Conservation (phyloP, 2,888 invertebrate genomes). For the Byasa hedistus region DNA sequence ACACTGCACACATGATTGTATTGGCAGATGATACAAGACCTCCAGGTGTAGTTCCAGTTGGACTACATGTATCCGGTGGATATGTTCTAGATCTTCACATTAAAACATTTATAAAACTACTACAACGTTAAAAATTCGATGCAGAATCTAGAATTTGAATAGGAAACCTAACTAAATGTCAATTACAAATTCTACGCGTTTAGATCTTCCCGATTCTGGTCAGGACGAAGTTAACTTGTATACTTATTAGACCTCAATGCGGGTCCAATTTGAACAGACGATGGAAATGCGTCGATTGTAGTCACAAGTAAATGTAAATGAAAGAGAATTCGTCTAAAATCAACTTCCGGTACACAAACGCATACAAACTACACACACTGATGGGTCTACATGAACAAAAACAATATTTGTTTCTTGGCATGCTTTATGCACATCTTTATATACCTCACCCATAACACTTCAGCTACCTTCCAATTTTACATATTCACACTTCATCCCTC, state of each 20-base stretch:
- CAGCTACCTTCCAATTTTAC: constrained; percentile 37
- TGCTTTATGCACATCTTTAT: constrained; percentile 40
- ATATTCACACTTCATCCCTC: background rate
- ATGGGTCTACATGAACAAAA: constrained; percentile 63
- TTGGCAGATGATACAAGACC: constrained; percentile 42
- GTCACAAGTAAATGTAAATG: too few relatives aligned
- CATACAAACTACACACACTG: constrained; percentile 41
- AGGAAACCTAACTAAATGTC: background rate
- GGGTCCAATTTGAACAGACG: too few relatives aligned
- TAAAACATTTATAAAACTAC: background rate
- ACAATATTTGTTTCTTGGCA: constrained; percentile 45
- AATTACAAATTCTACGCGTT: background rate
- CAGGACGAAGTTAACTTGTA: too few relatives aligned
- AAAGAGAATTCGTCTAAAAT: too few relatives aligned
- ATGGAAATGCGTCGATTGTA: too few relatives aligned
- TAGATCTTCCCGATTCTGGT: too few relatives aligned
- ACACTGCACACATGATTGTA: constrained; percentile 72
- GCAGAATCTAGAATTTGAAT: background rate
- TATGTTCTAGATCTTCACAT: too few relatives aligned
- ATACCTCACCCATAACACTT: constrained; percentile 31
- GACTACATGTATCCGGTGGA: background rate
- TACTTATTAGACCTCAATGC: too few relatives aligned
- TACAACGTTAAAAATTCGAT: too few relatives aligned
- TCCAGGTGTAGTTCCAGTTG: background rate
- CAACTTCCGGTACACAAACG: background rate